Percentiles rank a stretch among this genome's conserved stretches.
Evolutionary conservation across 2,888 invertebrate genomes (phyloP).

Genomic region (Disparrhopalites patrizii): DNA sequence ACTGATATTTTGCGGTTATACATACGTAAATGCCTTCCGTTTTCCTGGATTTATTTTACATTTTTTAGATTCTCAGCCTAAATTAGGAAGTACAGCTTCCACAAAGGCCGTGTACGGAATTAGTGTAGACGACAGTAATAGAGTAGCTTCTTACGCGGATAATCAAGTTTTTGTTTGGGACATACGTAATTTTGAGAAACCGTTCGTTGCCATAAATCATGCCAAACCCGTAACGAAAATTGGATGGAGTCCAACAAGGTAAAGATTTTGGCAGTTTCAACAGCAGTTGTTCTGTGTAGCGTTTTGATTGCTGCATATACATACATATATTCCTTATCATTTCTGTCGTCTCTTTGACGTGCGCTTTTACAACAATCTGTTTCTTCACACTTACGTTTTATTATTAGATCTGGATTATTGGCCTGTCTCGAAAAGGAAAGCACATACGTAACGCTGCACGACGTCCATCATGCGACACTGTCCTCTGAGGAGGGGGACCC

Average conservation of each 20-base stretch:
- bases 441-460: slow-evolving; percentile 71
- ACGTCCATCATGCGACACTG: slow-evolving; percentile 68
- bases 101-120: slow-evolving; percentile 82
- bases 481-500: slow-evolving; percentile 70
- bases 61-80: slow-evolving; percentile 40
- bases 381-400: slow-evolving; percentile 39
- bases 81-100: slow-evolving; percentile 50
- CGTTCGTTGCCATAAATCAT: slow-evolving; percentile 68
- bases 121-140: slow-evolving; percentile 70
- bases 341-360: no score
- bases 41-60: background rate
- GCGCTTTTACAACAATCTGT: background rate
- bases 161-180: slow-evolving; percentile 84
- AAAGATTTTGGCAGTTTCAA: slow-evolving; percentile 41
- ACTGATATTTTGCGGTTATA: no score
- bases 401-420: slow-evolving; percentile 55
- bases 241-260: slow-evolving; percentile 85
- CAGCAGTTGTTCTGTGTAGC: background rate
- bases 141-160: slow-evolving; percentile 79
- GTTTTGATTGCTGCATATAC: background rate
- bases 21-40: background rate
- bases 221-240: slow-evolving; percentile 68
- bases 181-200: slow-evolving; percentile 76
- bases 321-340: slow-evolving; percentile 38
- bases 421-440: slow-evolving; percentile 78